phyloP scores from a whole-genome alignment of 1,140 invertebrate genomes.

The Pseudomyrmex pallidus region DNA sequence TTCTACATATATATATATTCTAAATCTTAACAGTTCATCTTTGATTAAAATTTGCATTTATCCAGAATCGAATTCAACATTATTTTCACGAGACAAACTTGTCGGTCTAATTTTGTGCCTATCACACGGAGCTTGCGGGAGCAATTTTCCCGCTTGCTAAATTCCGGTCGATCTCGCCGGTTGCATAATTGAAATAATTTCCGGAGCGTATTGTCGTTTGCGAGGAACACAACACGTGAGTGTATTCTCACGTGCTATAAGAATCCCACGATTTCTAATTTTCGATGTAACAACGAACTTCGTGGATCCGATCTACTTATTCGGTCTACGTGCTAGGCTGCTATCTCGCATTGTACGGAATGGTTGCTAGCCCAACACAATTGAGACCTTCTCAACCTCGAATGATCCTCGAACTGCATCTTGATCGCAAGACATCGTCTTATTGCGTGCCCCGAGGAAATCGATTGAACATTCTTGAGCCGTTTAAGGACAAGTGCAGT shows the following conservation, averaged over 20 bases:
- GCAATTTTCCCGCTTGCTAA: constrained; percentile 4
- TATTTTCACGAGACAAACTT: constrained; percentile 13
- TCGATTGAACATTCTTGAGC: constrained; percentile 61
- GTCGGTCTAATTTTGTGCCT: constrained; percentile 1
- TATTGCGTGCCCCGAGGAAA: constrained; percentile 66
- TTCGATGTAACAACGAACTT: constrained; percentile 52
- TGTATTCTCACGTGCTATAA: constrained; percentile 40
- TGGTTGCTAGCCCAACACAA: constrained; percentile 51
- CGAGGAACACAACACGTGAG: constrained; percentile 33
- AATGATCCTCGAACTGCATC: constrained; percentile 43
- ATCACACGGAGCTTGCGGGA: not conserved
- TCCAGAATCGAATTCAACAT: not conserved
- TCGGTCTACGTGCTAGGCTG: constrained; percentile 47
- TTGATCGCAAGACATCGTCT: constrained; percentile 63
- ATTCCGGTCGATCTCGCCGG: not conserved
- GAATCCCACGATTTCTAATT: constrained; percentile 52
- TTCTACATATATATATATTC: no score
- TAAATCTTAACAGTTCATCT: no score
- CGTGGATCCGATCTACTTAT: constrained; percentile 51
- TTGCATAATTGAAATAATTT: constrained; percentile 48
- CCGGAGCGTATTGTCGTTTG: not conserved
- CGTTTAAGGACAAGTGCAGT: constrained; percentile 14
- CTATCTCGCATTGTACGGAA: constrained; percentile 39
- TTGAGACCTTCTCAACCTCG: constrained; percentile 41
- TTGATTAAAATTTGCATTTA: not conserved